Evolutionary conservation across 2,797 vertebrate genomes (phyloP).

Genomic region (Chiloscyllium punctatum): DNA sequence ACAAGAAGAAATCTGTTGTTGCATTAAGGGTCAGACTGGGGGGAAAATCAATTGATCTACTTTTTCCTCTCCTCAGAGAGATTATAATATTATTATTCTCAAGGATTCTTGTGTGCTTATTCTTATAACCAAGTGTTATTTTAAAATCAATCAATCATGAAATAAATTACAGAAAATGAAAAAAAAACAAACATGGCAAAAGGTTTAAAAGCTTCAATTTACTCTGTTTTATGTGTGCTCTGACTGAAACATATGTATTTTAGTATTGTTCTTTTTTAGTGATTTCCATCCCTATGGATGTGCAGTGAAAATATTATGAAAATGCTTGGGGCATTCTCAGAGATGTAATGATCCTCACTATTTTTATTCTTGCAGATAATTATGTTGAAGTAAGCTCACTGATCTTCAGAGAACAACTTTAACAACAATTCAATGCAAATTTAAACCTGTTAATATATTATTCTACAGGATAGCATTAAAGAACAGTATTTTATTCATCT

Average conservation of each 20-base stretch:
- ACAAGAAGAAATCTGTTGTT: constrained; percentile 28
- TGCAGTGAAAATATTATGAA: constrained; percentile 25
- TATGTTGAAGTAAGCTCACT: constrained; percentile 11
- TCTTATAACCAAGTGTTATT: constrained; percentile 21
- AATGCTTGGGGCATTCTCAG: constrained; percentile 30
- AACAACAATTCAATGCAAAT: constrained; percentile 8
- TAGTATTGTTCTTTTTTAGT: neutral
- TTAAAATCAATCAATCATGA: constrained; percentile 35
- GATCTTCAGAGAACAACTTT: constrained; percentile 6
- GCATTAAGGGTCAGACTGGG: constrained; percentile 2
- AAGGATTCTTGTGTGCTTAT: constrained; percentile 30
- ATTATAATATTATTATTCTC: constrained; percentile 38
- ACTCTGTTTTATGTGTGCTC: constrained; percentile 12
- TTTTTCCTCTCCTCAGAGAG: constrained; percentile 26
- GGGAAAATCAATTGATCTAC: constrained; percentile 33
- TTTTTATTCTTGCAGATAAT: constrained; percentile 33
- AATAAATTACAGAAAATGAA: constrained; percentile 39
- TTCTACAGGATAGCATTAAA: constrained; percentile 9
- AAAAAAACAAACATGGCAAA: constrained; percentile 35
- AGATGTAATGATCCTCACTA: constrained; percentile 12
- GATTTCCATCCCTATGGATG: constrained; percentile 20
- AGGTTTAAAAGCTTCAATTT: constrained; percentile 36
- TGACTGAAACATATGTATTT: constrained; percentile 34
- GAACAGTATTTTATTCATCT: neutral
- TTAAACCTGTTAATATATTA: neutral